These are phyloP conservation scores for Phrynocephalus forsythii DNA, from an alignment of 2,797 vertebrate genomes.

Conservation along the genomic window DNA sequence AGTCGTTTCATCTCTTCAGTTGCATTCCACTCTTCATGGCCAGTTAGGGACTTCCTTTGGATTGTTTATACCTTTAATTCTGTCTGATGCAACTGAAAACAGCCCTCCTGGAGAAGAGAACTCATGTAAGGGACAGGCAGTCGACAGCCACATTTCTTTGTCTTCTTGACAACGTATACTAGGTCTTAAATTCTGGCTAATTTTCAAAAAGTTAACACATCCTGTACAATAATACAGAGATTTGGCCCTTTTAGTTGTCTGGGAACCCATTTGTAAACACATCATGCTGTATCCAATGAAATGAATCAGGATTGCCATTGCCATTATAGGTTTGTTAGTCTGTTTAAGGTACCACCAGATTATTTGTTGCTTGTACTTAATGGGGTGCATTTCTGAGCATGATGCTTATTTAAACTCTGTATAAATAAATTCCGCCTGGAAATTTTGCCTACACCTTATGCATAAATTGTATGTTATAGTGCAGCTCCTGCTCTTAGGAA, in stretches of 20 bases:
- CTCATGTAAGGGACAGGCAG: slow-evolving; percentile 49
- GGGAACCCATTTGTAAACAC: slow-evolving; percentile 73
- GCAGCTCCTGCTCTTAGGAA: too few species aligned
- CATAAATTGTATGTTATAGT: slow-evolving; percentile 71
- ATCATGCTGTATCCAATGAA: slow-evolving; percentile 29
- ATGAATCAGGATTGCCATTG: background rate
- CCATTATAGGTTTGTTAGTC: background rate
- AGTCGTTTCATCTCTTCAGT: slow-evolving; percentile 61
- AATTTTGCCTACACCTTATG: slow-evolving; percentile 69
- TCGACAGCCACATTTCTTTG: slow-evolving; percentile 20
- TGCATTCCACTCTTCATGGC: slow-evolving; percentile 55
- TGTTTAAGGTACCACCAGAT: background rate
- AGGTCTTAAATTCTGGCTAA: slow-evolving; percentile 60
- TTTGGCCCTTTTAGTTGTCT: slow-evolving; percentile 72
- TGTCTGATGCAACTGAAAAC: slow-evolving; percentile 54
- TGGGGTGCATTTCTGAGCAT: slow-evolving; percentile 72
- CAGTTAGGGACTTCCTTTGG: slow-evolving; percentile 29
- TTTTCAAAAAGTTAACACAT: slow-evolving; percentile 72
- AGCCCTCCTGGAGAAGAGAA: slow-evolving; percentile 36
- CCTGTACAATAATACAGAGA: slow-evolving; percentile 70
- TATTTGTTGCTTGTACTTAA: slow-evolving; percentile 42
- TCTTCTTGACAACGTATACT: slow-evolving; percentile 57
- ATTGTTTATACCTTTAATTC: slow-evolving; percentile 48
- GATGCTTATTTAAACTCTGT: slow-evolving; percentile 75
- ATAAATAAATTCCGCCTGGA: slow-evolving; percentile 66